These are phyloP conservation scores for Philypnodon macrostomus DNA, from an alignment of 2,797 vertebrate genomes.

Conservation along the genomic window DNA sequence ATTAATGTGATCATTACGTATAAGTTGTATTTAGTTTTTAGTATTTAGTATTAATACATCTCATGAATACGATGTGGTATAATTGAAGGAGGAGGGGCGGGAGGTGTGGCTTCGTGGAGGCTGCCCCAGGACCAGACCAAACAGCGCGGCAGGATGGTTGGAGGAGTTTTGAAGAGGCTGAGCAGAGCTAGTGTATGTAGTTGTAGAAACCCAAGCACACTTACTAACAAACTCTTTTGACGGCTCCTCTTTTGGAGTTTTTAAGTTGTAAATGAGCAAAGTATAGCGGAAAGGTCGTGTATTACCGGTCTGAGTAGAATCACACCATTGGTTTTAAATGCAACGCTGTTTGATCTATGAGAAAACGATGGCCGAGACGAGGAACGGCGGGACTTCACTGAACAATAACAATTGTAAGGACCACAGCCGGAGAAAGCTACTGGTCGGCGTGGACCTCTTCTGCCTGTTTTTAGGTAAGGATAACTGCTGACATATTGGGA, in stretches of 20 bases:
- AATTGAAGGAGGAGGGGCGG: constrained; percentile 43
- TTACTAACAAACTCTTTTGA: constrained; percentile 7
- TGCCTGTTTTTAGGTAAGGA: constrained; percentile 88
- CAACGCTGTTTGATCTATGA: constrained; percentile 86
- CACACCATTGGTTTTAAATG: constrained; percentile 58
- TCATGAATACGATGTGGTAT: too few relatives aligned
- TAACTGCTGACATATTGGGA: not conserved
- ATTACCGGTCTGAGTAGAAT: constrained; percentile 2
- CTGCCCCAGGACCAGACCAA: constrained; percentile 12
- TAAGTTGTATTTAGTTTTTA: constrained; percentile 20
- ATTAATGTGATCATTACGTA: constrained; percentile 10
- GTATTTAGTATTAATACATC: too few relatives aligned
- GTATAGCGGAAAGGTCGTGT: not conserved
- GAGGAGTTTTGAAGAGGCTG: constrained; percentile 18
- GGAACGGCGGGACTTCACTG: constrained; percentile 84
- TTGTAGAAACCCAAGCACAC: not conserved
- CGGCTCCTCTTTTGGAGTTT: constrained; percentile 15
- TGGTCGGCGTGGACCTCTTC: constrained; percentile 89
- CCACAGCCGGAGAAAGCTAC: constrained; percentile 84
- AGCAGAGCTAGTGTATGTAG: not conserved
- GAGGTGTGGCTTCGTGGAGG: constrained; percentile 40
- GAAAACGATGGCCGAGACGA: constrained; percentile 89
- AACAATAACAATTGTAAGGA: constrained; percentile 83
- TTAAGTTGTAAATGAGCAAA: not conserved
- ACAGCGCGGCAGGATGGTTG: constrained; percentile 16